Base-by-base conservation (phyloP, 2,888 invertebrate species). In the Mesoligia furuncula region DNA sequence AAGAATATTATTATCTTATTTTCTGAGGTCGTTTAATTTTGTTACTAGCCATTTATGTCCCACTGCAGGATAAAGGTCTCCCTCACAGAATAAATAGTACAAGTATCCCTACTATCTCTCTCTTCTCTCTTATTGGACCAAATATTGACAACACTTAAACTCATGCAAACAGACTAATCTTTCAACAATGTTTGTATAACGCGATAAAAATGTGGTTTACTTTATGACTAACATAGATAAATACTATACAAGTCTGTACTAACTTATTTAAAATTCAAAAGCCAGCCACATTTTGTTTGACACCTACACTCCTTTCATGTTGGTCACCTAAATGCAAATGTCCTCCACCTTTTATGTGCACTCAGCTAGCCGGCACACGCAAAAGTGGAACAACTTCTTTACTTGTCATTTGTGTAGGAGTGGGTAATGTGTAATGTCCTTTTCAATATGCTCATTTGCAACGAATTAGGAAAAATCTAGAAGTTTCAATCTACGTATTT, bases 261-360 rank as follows among this genome's bases (percentile, higher is more conserved):
- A n/a, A 64, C n/a, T 73, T 77, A 68, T n/a, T 77, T 87, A 81
- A 81, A 81, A 88, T 88, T 85, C 83, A 80, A 74, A 73, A 77
- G 85, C 78, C 78, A 80, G 75, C 77, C 66, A 73, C 66, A 78
- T 83, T 86, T 88, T 89, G 85, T 91, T 89, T 90, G 81, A 92
- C 94, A 90, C 94, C 94, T 90, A 93, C 94, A 88, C 89, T 89
- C 87, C 88, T 88, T 90, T 88, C 88, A 90, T 89, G 88, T 90
- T 90, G 92, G 93, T 92, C 93, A 93, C 93, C 91, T 93, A 90
- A 88, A 94, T 94, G 93, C 91, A 93, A 94, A 94, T 93, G 90
- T 92, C 86, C 89, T 90, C 85, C 76, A 81, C 92, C 93, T 93
- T 92, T 90, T 93, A 91, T 87, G 90, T 87, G 80, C 83, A 89